Evolutionary conservation across 2,113 vertebrate genomes (phyloP), one percentile per base, ranked within the genome.

Genomic region (Cavia porcellus): DNA sequence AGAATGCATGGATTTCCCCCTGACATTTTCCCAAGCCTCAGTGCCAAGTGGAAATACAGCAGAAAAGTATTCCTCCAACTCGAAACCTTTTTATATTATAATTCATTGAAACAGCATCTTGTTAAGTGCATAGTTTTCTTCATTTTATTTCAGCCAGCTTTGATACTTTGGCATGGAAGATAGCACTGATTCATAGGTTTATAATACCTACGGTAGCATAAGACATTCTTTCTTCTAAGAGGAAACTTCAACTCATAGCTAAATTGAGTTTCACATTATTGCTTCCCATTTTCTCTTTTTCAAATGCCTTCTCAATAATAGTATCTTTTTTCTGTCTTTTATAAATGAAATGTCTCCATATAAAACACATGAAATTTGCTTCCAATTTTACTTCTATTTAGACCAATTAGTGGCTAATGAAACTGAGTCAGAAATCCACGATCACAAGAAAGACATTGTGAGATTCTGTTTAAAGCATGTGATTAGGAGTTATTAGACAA

Each of bases 331-430:
- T 70, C 88, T 89, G 3, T 75, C 47, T 57, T 95, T 96, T 86
- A 90, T 90, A 24, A 95, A 61, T 90, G 88, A 95, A 94, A 97
- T 79, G 2, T 14, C 74, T 97, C 35, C 75, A 68, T 82, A 89
- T 89, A 92, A 98, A 98, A 66, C 68, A 93, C n/a, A 1, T 42
- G 93, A 72, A 70, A 81, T 70, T 70, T 97, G 24, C 61, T 96
- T 88, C 1, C 81, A 59, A 24, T 90, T 77, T 81, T 35, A 82
- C 57, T 97, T 91, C 22, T 91, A 4, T 93, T 95, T 89, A 68
- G 50, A 90, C 42, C 59, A 96, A 68, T 70, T 74, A 92, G 59
- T 95, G 79, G 66, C 66, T 92, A 96, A 88, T 92, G 93, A 98
- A 96, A 74, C 25, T 86, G 6, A 52, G 42, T 92, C 80, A 96